Percentiles rank a stretch among this genome's conserved stretches.
phyloP scores from a whole-genome alignment of 2,113 vertebrate genomes.

The Smithornis capensis region DNA sequence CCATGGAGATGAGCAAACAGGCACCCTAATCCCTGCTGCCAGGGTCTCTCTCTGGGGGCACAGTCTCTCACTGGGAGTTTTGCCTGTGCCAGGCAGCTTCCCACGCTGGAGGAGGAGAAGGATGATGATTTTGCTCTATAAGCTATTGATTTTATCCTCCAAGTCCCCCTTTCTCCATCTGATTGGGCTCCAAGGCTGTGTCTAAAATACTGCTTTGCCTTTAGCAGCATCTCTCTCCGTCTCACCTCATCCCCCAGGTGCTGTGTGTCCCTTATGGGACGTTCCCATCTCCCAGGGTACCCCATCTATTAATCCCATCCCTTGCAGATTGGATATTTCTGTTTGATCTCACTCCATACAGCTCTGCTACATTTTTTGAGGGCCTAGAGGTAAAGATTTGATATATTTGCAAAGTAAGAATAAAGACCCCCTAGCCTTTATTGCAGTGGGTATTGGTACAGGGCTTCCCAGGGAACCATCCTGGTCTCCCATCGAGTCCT shows the following conservation, averaged over 20 bases:
- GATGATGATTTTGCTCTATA: not conserved
- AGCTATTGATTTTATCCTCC: constrained; percentile 7
- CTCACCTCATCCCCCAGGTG: not conserved
- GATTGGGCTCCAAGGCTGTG: not conserved
- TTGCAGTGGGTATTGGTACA: not conserved
- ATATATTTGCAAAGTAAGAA: not conserved
- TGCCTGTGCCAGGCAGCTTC: not conserved
- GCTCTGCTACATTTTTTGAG: not conserved
- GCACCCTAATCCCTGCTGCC: not conserved
- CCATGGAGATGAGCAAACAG: not conserved
- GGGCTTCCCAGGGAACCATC: not conserved
- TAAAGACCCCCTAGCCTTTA: not conserved
- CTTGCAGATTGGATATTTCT: not conserved
- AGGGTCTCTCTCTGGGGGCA: not conserved
- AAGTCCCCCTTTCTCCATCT: not conserved
- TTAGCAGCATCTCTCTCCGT: not conserved
- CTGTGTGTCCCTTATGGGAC: not conserved
- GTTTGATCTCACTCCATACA: accelerated
- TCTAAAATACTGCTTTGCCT: not conserved
- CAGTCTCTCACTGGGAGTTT: not conserved
- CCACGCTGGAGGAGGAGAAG: not conserved
- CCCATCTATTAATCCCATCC: not conserved
- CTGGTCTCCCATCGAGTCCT: accelerated
- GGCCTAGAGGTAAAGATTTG: not conserved
- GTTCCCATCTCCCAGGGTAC: not conserved